phyloP scores from a whole-genome alignment of 2,797 vertebrate species.

The Podarcis lilfordi region DNA sequence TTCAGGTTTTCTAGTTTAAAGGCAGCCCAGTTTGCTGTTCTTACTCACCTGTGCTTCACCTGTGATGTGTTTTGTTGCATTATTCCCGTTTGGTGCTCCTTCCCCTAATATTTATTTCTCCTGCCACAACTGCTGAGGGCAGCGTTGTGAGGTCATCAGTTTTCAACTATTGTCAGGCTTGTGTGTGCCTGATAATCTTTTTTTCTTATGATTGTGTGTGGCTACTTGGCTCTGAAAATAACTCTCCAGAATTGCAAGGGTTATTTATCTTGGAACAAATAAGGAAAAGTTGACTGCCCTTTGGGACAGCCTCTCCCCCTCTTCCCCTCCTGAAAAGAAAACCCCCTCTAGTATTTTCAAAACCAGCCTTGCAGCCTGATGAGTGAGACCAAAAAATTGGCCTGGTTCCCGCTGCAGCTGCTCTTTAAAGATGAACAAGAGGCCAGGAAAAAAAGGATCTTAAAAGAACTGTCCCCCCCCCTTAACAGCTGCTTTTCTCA shows the following conservation, averaged over 20 bases:
- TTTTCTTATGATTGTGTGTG: background rate
- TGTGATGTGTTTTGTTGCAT: too few relatives aligned
- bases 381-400: constrained; percentile 52
- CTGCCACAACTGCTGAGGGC: background rate
- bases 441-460: constrained; percentile 41
- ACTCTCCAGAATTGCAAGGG: constrained; percentile 41
- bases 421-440: constrained; percentile 59
- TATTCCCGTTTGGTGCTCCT: background rate
- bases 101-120: background rate
- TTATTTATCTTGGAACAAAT: constrained; percentile 59
- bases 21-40: background rate
- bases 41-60: background rate
- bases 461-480: background rate
- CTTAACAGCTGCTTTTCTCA: constrained; percentile 34
- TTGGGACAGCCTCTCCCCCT: constrained; percentile 25
- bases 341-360: background rate
- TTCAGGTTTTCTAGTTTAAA: background rate
- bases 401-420: constrained; percentile 61
- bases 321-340: background rate
- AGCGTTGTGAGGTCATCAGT: background rate
- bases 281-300: constrained; percentile 34
- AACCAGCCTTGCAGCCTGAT: constrained; percentile 48
- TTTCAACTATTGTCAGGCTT: background rate
- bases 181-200: background rate
- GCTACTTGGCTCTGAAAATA: constrained; percentile 20